A percentile compares a stretch with the other conserved stretches of the same genome.
phyloP scores from a whole-genome alignment of 1,140 invertebrate genomes.

The Homarus americanus region DNA sequence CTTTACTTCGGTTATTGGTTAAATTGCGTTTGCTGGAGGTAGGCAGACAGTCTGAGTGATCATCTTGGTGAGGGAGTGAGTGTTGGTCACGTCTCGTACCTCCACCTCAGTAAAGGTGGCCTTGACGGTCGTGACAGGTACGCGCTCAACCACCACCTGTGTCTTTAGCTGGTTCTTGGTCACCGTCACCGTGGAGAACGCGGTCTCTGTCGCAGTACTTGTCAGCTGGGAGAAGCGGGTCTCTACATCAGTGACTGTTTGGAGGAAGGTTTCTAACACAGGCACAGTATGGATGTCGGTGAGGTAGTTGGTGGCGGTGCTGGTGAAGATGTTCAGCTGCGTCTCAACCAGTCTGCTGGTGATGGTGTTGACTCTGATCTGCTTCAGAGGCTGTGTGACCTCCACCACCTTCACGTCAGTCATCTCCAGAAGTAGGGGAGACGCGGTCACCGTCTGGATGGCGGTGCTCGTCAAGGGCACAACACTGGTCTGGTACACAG shows the following conservation, averaged over 20 bases:
- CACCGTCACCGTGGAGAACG: slow-evolving; percentile 25
- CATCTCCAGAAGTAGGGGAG: not conserved
- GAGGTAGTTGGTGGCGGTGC: slow-evolving; percentile 22
- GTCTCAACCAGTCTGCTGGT: slow-evolving; percentile 6
- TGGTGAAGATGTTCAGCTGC: slow-evolving; percentile 8
- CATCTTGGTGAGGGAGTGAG: slow-evolving; percentile 36
- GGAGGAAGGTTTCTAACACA: not conserved
- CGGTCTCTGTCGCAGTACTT: not conserved
- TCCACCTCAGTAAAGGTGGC: not conserved
- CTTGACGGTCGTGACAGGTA: not conserved
- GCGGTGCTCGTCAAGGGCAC: not conserved
- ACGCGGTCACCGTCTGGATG: no score
- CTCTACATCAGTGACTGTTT: slow-evolving; percentile 24
- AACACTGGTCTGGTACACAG: slow-evolving; percentile 7
- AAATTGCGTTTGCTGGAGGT: not conserved
- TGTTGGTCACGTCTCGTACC: slow-evolving; percentile 1
- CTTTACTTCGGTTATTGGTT: not conserved
- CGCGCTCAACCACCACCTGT: not conserved
- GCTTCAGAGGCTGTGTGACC: slow-evolving; percentile 5
- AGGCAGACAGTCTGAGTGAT: slow-evolving; percentile 37
- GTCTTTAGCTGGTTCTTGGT: not conserved
- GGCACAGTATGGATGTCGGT: slow-evolving; percentile 16
- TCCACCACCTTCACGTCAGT: slow-evolving; percentile 23
- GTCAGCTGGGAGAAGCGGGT: slow-evolving; percentile 11
- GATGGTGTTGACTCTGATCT: slow-evolving; percentile 9